These are phyloP conservation scores for Tanaodytes sp. DNA, from an alignment of 2,888 invertebrate genomes.

Conservation along the genomic window DNA sequence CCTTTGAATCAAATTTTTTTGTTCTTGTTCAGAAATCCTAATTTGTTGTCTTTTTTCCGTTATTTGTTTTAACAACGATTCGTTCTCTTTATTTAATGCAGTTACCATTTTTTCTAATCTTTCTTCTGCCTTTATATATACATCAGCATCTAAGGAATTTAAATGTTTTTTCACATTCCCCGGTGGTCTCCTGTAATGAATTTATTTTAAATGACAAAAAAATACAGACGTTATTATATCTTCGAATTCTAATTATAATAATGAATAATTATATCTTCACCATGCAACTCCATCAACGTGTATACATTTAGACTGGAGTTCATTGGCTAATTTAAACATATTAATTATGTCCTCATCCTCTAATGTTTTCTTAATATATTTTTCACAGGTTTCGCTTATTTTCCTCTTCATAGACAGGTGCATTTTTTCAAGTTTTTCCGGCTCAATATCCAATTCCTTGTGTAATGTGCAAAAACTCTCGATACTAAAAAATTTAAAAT, in stretches of 20 bases:
- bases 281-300: slow-evolving; percentile 22
- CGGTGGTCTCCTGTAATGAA: slow-evolving; percentile 25
- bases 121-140: slow-evolving; percentile 8
- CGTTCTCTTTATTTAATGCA: slow-evolving; percentile 3
- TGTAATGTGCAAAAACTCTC: slow-evolving; percentile 15
- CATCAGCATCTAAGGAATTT: slow-evolving; percentile 15
- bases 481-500: slow-evolving; percentile 11
- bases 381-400: background rate
- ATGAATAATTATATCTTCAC: too few relatives aligned
- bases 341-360: slow-evolving; percentile 10
- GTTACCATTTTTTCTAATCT: background rate
- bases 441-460: slow-evolving; percentile 1
- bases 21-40: background rate
- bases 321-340: slow-evolving; percentile 8
- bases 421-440: background rate
- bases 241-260: too few relatives aligned
- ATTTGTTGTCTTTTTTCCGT: background rate
- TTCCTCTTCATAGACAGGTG: slow-evolving; percentile 9
- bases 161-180: slow-evolving; percentile 21
- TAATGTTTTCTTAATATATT: slow-evolving; percentile 3
- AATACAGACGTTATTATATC: background rate
- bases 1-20: slow-evolving; percentile 2
- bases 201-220: background rate
- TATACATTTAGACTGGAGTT: slow-evolving; percentile 1
- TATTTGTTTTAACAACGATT: slow-evolving; percentile 8